Evolutionary conservation across 2,797 vertebrate species (phyloP).

Genomic region (Cyprinodon diabolis): DNA sequence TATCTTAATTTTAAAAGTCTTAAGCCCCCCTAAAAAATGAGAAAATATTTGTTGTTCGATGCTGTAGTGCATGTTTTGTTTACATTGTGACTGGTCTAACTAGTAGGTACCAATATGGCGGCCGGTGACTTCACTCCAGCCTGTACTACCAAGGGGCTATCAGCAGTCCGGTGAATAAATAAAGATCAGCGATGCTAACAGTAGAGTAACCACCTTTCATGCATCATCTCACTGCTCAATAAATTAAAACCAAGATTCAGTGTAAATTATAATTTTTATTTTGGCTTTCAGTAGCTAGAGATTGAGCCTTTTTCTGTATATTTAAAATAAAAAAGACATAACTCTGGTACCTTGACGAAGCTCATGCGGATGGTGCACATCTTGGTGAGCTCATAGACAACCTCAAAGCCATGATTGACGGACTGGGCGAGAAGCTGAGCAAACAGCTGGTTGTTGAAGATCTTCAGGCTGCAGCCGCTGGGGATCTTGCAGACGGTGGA

Average conservation of each 20-base stretch:
- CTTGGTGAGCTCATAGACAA: conserved; percentile 97
- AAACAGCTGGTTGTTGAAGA: conserved; percentile 99
- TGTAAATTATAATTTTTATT: background rate
- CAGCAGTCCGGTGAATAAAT: too few species aligned
- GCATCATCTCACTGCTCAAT: background rate
- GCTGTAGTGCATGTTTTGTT: too few species aligned
- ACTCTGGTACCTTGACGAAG: conserved; percentile 91
- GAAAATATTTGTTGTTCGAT: too few species aligned
- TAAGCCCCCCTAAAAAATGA: too few species aligned
- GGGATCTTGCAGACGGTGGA: conserved; percentile 98
- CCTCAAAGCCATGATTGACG: conserved; percentile 96
- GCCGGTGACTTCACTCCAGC: too few species aligned
- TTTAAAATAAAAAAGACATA: background rate
- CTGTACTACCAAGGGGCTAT: too few species aligned
- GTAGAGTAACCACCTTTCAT: conserved; percentile 1
- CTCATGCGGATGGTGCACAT: conserved; percentile 99
- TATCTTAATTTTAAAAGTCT: too few species aligned
- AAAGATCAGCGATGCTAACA: background rate
- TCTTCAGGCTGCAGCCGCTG: conserved; percentile 98
- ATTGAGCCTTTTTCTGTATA: background rate
- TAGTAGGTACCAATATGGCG: too few species aligned
- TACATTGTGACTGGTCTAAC: too few species aligned
- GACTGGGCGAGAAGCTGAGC: conserved; percentile 97
- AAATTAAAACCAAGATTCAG: background rate
- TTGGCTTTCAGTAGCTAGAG: background rate